These are phyloP conservation scores for Numida meleagris DNA, from an alignment of 2,113 vertebrate genomes.

Conservation along the genomic window DNA sequence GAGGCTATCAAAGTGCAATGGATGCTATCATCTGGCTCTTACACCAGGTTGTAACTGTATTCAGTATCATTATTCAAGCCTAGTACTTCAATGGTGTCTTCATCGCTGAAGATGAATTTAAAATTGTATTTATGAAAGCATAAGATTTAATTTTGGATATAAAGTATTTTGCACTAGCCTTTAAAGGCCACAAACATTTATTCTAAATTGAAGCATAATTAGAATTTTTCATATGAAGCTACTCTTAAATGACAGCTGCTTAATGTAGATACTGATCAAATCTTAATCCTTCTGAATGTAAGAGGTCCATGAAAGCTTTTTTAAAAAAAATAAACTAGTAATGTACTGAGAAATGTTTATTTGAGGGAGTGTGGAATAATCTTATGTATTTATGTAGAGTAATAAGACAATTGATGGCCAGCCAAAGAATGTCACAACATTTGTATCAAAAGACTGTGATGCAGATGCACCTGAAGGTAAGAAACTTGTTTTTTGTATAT, in stretches of 20 bases:
- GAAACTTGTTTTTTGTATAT: neutral
- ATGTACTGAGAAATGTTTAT: neutral
- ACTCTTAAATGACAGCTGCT: neutral
- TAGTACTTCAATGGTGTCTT: neutral
- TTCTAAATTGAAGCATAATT: neutral
- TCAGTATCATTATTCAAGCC: neutral
- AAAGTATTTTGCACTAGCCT: neutral
- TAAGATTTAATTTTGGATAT: neutral
- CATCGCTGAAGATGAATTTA: neutral
- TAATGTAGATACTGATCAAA: neutral
- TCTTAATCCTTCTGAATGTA: neutral
- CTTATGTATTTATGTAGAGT: constrained; percentile 43
- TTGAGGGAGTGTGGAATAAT: neutral
- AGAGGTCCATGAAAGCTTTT: neutral
- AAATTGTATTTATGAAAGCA: neutral
- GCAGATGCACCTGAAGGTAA: constrained; percentile 95
- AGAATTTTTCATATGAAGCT: neutral
- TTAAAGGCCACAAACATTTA: neutral
- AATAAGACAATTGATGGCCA: constrained; percentile 72
- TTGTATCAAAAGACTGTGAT: constrained; percentile 86
- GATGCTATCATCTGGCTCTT: neutral
- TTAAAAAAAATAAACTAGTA: neutral
- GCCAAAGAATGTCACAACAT: constrained; percentile 72
- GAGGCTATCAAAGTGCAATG: neutral
- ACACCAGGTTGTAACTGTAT: neutral